phyloP scores from a whole-genome alignment of 53 echinoderm and acorn worm species.

The Glandiceps talaboti region DNA sequence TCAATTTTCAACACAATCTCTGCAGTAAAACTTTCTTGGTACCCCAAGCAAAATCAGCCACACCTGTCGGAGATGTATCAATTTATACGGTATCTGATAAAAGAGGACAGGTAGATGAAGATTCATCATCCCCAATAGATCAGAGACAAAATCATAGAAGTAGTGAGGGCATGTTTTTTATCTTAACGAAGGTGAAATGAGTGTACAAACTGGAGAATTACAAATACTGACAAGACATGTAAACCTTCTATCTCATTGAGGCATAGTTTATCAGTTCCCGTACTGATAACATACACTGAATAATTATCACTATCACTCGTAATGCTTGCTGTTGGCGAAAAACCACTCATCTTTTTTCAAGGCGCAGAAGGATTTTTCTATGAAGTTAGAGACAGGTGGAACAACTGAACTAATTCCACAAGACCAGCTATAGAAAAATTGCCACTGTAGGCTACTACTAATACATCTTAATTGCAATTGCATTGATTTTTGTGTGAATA shows the following conservation, averaged over 20 bases:
- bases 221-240: too few relatives aligned
- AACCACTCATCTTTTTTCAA: neutral
- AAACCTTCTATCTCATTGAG: neutral
- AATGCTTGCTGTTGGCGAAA: neutral
- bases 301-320: neutral
- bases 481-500: neutral
- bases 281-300: neutral
- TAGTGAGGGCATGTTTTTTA: too few relatives aligned
- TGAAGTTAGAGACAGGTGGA: neutral
- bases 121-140: too few relatives aligned
- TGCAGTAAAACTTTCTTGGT: too few relatives aligned
- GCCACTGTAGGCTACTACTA: neutral
- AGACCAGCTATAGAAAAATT: neutral
- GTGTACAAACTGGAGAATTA: too few relatives aligned
- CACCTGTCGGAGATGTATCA: too few relatives aligned
- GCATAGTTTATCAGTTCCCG: neutral
- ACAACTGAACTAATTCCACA: neutral
- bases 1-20: too few relatives aligned
- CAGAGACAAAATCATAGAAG: too few relatives aligned
- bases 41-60: too few relatives aligned
- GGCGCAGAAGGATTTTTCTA: neutral
- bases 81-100: too few relatives aligned
- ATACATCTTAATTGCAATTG: neutral
- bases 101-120: too few relatives aligned
- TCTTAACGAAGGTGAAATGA: too few relatives aligned